These are phyloP conservation scores for Drosophila neutralis DNA, from an alignment of 2,888 invertebrate genomes.

Conservation along the genomic window DNA sequence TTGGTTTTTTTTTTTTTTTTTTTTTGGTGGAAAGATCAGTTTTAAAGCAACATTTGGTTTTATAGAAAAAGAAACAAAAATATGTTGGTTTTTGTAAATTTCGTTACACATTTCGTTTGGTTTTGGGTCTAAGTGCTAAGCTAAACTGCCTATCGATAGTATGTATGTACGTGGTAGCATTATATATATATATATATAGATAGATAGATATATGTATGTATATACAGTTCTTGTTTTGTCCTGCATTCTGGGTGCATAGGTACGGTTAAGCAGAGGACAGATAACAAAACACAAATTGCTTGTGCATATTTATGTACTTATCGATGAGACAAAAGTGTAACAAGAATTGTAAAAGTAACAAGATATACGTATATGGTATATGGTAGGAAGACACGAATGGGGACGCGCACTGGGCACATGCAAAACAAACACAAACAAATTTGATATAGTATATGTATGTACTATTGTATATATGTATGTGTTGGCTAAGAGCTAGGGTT, in stretches of 20 bases:
- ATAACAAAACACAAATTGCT: constrained; percentile 49
- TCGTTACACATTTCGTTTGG: constrained; percentile 62
- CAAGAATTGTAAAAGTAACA: constrained; percentile 7
- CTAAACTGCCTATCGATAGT: constrained; percentile 58
- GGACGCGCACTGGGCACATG: constrained; percentile 75
- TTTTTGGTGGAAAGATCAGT: constrained; percentile 43
- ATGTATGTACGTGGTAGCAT: constrained; percentile 25
- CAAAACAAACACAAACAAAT: constrained; percentile 81
- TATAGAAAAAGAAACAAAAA: constrained; percentile 80
- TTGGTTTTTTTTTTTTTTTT: constrained; percentile 15
- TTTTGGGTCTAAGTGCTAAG: constrained; percentile 52
- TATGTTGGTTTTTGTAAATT: constrained; percentile 76
- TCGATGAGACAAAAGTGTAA: constrained; percentile 15
- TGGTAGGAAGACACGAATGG: constrained; percentile 20
- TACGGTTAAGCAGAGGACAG: constrained; percentile 41
- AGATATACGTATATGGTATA: constrained; percentile 3
- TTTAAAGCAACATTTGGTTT: constrained; percentile 68
- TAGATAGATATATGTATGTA: constrained; percentile 22
- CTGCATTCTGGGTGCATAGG: constrained; percentile 37
- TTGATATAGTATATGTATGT: constrained; percentile 40
- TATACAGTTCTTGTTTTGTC: constrained; percentile 33
- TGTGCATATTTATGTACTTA: constrained; percentile 41
- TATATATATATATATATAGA: constrained; percentile 12
- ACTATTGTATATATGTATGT: constrained; percentile 39
- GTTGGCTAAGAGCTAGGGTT: constrained; percentile 63